Percentiles rank a stretch among this genome's conserved stretches.
These are phyloP conservation scores for Epirrhoe alternata DNA, from an alignment of 2,888 invertebrate species.

Conservation along the genomic window DNA sequence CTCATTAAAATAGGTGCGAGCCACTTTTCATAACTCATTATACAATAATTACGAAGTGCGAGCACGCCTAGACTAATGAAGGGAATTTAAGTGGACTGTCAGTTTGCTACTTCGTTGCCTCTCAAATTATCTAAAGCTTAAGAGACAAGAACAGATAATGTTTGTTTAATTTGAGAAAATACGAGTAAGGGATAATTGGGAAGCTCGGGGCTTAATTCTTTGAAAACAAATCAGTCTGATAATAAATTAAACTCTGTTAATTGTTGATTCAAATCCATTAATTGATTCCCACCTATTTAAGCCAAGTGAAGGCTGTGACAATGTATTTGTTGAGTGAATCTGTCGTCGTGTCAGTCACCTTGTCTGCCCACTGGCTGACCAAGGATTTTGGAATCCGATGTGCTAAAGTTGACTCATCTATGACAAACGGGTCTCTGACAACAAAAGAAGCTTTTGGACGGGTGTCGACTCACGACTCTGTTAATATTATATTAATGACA, in stretches of 20 bases:
- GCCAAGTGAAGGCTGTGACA: not conserved
- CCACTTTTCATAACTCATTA: slow-evolving; percentile 53
- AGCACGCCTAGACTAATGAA: slow-evolving; percentile 39
- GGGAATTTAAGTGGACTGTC: slow-evolving; percentile 40
- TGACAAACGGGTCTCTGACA: slow-evolving; percentile 16
- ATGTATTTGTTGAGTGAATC: not conserved
- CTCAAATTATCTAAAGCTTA: slow-evolving; percentile 39
- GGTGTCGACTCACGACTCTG: not conserved
- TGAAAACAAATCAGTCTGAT: slow-evolving; percentile 1
- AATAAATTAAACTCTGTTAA: not conserved
- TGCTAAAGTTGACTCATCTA: slow-evolving; percentile 48
- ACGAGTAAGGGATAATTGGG: slow-evolving; percentile 1
- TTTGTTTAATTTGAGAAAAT: slow-evolving; percentile 14
- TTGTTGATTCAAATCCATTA: slow-evolving; percentile 1
- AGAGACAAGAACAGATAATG: slow-evolving; percentile 27
- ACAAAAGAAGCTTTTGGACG: slow-evolving; percentile 4
- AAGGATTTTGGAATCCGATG: not conserved
- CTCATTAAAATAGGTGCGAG: slow-evolving; percentile 48
- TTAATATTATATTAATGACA: not conserved
- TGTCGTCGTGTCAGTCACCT: not conserved
- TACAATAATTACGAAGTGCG: slow-evolving; percentile 54
- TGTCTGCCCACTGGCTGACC: not conserved
- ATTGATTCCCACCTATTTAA: not conserved
- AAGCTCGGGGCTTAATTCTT: not conserved
- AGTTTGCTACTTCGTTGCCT: slow-evolving; percentile 26